Conservation (phyloP, 2,888 invertebrate species). For the Allophyes oxyacanthae region DNA sequence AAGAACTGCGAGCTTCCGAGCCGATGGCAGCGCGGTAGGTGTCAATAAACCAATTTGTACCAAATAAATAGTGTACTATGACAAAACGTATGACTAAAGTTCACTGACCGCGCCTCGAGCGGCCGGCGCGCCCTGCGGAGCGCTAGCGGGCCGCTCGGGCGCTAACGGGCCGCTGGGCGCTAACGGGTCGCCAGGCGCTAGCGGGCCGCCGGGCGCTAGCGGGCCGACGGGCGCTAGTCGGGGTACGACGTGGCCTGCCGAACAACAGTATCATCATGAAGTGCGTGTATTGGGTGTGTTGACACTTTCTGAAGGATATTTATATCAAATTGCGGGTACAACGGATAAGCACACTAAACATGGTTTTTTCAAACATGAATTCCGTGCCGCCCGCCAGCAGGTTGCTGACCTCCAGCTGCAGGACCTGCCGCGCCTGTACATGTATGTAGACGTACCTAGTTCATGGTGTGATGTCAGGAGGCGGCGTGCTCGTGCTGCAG, state of each 20-base stretch:
- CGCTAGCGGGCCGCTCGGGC: background rate
- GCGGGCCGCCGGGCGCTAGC: background rate
- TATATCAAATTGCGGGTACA: no score
- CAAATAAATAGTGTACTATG: constrained; percentile 47
- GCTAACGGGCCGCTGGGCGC: background rate
- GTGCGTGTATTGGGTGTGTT: no score
- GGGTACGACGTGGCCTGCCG: constrained; percentile 29
- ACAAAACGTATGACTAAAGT: constrained; percentile 36
- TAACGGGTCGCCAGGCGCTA: background rate
- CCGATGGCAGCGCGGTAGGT: background rate
- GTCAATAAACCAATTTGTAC: constrained; percentile 41
- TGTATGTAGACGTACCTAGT: no score
- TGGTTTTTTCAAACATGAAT: no score
- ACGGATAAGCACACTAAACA: no score
- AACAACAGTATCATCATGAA: no score
- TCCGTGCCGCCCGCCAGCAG: no score
- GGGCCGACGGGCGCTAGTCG: constrained; percentile 18
- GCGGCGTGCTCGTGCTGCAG: no score
- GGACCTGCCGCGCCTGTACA: no score
- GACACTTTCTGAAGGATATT: no score
- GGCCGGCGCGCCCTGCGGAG: background rate
- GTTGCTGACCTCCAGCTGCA: no score
- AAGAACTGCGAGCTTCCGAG: constrained; percentile 29
- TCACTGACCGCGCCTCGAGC: background rate
- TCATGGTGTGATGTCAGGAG: no score